A percentile compares a stretch with the other conserved stretches of the same genome.
Evolutionary conservation across 2,797 vertebrate species (phyloP).

Genomic region (Notamacropus eugenii): DNA sequence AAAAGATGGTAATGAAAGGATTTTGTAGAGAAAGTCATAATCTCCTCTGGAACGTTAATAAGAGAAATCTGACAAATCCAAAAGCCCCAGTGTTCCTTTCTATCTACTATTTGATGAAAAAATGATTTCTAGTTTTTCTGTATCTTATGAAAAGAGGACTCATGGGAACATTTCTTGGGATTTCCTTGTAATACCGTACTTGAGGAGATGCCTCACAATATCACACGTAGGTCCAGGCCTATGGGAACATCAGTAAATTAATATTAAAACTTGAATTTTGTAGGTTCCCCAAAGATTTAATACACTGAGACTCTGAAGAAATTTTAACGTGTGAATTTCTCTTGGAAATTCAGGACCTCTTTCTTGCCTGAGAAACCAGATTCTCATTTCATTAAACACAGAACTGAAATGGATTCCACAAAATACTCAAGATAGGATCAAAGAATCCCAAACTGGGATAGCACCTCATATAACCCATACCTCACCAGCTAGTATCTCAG

Average conservation of each 20-base stretch:
- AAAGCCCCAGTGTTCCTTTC: constrained; percentile 10
- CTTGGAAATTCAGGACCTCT: background rate
- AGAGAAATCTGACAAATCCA: background rate
- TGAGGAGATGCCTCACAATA: background rate
- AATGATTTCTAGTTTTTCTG: background rate
- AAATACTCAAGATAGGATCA: background rate
- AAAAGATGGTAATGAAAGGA: background rate
- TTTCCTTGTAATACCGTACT: constrained; percentile 5
- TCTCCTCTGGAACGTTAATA: background rate
- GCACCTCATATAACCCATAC: background rate
- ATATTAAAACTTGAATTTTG: constrained; percentile 5
- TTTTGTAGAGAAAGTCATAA: background rate
- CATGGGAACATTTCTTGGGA: background rate
- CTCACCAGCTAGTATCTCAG: background rate
- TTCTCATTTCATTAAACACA: background rate
- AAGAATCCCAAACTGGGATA: background rate
- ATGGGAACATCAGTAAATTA: background rate
- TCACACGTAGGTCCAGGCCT: background rate
- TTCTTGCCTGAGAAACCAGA: background rate
- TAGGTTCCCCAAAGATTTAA: background rate
- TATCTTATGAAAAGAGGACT: background rate
- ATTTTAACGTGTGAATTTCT: background rate
- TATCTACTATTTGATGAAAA: background rate
- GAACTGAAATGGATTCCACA: background rate
- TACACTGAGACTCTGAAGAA: constrained; percentile 2